Percentiles rank a stretch among this genome's conserved stretches.
These are phyloP conservation scores for Dinothrombium tinctorium DNA, from an alignment of 1,140 invertebrate species.

Conservation along the genomic window DNA sequence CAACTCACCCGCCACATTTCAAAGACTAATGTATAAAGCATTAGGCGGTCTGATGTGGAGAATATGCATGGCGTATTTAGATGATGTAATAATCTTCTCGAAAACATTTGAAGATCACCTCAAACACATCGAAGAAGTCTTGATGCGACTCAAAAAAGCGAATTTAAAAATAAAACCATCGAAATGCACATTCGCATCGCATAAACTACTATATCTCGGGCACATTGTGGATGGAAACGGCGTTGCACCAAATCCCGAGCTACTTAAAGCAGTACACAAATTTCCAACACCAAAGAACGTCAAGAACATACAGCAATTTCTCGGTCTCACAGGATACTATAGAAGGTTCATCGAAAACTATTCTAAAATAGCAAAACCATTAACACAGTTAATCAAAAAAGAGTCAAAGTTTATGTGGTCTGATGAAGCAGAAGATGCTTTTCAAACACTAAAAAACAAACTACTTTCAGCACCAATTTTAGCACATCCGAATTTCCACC, in stretches of 20 bases:
- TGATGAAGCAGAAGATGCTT: not conserved
- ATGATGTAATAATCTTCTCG: slow-evolving; percentile 10
- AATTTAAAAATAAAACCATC: slow-evolving; percentile 18
- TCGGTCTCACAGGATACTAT: slow-evolving; percentile 19
- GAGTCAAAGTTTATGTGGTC: not conserved
- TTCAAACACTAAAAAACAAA: slow-evolving; percentile 14
- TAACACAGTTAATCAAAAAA: slow-evolving; percentile 15
- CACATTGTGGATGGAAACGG: slow-evolving; percentile 18
- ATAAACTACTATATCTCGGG: slow-evolving; percentile 18
- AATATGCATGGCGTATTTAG: not conserved
- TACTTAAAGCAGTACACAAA: slow-evolving; percentile 17
- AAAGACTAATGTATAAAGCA: not conserved
- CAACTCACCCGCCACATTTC: slow-evolving; percentile 16
- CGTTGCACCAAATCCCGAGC: slow-evolving; percentile 18
- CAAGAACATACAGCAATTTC: slow-evolving; percentile 21
- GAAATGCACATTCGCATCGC: slow-evolving; percentile 19
- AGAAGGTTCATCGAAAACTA: slow-evolving; percentile 10
- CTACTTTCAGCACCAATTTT: not conserved
- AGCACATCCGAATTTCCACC: not conserved
- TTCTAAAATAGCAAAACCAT: slow-evolving; percentile 18
- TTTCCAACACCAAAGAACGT: slow-evolving; percentile 15
- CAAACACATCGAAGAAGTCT: slow-evolving; percentile 12
- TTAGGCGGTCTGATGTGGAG: not conserved
- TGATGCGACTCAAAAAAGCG: slow-evolving; percentile 13
- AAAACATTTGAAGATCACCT: slow-evolving; percentile 14